A percentile compares a stretch with the other conserved stretches of the same genome.
Conservation (phyloP, 2,888 invertebrate genomes). For the Steinernema carpocapsae region DNA sequence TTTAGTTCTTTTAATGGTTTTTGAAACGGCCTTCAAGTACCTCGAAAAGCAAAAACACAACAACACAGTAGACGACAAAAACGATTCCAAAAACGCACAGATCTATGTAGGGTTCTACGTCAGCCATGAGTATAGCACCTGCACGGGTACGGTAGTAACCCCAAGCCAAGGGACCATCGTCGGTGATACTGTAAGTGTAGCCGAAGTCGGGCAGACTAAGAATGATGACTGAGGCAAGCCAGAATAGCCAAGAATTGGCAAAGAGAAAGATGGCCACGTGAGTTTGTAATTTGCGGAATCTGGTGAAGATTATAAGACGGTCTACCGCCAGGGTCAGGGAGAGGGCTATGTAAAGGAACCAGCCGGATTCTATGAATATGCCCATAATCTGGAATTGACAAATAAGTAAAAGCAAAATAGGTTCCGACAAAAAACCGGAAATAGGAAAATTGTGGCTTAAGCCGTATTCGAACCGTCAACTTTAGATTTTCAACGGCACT, state of each 20-base stretch:
- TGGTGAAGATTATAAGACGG: background rate
- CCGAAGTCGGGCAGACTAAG: background rate
- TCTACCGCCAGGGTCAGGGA: background rate
- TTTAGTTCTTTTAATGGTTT: background rate
- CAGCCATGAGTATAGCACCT: background rate
- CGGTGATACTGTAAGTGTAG: background rate
- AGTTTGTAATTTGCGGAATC: background rate
- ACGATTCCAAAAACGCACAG: background rate
- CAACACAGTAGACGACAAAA: background rate
- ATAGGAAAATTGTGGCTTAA: no score
- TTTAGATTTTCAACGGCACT: no score
- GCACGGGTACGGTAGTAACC: background rate
- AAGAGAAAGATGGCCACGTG: background rate
- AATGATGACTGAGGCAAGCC: background rate
- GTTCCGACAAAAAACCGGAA: no score
- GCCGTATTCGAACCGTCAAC: no score
- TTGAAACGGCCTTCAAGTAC: background rate
- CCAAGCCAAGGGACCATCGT: background rate
- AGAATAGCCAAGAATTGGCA: background rate
- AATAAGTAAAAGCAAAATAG: no score
- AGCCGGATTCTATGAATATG: background rate
- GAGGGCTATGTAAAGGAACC: slow-evolving; percentile 7
- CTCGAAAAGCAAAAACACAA: background rate
- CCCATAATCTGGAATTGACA: background rate
- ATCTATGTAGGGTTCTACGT: background rate